Base-by-base conservation (phyloP, 2,888 invertebrate genomes). In the Cosmia pyralina region DNA sequence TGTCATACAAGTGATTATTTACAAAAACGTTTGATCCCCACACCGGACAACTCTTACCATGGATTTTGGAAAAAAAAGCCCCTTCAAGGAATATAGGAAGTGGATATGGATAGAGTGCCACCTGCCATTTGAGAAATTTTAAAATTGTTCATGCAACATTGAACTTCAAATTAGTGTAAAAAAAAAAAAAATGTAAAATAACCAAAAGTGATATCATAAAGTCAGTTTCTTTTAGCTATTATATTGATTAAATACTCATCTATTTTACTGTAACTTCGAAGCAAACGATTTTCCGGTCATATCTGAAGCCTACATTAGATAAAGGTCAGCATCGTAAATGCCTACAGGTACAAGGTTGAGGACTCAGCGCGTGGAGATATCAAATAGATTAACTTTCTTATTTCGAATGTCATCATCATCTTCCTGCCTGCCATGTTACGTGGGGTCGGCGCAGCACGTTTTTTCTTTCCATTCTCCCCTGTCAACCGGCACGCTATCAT, bases 31-130 rank as follows among this genome's bases (percentile, higher is more conserved):
- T 60, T 1, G 19, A 22, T 22, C 13, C 52, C 63, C 48, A 38
- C 38, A 69, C 57, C 34, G 68, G 74, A 83, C 80, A 74, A 80
- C 80, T 83, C 80, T 83, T 80, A 83, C 80, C 65, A 55, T 58
- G 72, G 79, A 19, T 68, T 28, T 59, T 41, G 74, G 83, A 5
- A 41, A 41, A 65, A 50, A 55, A 79, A 69, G 65, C 57, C 17
- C 17, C 60, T 64, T 57, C 50, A 34, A 4, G 60, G 79, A 57
- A 48, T 15, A 57, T 7, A 82, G 74, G 79, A 69, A 68, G n/a
- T 34, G 48, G 69, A 62, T n/a, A n/a, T 48, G 48, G 48, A 68
- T 48, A 67, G 28, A 68, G 46, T 69, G 79, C 48, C 64, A 48
- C n/a, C 57, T 69, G 38, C 11, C 19, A 10, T 15, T 44, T 15